Evolutionary conservation across 2,113 vertebrate species (phyloP), one percentile per base, ranked within the genome.

Genomic region (Pomatorhinus ruficollis): DNA sequence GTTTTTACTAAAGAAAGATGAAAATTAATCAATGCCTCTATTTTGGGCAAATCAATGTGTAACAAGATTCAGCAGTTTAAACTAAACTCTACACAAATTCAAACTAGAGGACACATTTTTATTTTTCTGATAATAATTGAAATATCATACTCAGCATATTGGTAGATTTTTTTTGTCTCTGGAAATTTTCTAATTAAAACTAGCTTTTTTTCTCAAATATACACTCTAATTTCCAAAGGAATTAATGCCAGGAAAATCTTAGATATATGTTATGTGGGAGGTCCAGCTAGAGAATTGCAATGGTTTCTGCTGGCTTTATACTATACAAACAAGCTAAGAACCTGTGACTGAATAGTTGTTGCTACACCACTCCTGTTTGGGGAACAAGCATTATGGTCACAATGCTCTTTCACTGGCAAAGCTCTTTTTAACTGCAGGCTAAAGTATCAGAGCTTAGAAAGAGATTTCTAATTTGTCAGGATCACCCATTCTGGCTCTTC

Each of bases 261-360:
- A 75, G 54, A 39, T 49, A 90, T 75, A 30, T 59, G 77, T 96
- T 89, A 95, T 11, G 91, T 96, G 94, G 91, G 91, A 95, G 94
- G 92, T 96, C 95, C 53, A 91, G 93, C 81, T 71, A 91, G 49
- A 89, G 93, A 95, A 95, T 45, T 91, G 91, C 23, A 94, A 65
- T 53, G 61, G 76, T 87, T 94, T 94, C 83, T 84, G 33, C 81
- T 76, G 94, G 83, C 89, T 94, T 96, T 95, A 94, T 95, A 91
- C 92, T 91, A 93, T 71, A 94, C 69, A 95, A 95, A 95, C 95
- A 97, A 90, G 76, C 90, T 89, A 93, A 95, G 90, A 96, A 97
- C 90, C 64, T 93, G 88, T 35, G 87, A 53, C 87, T 94, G 89
- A 95, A 92, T 92, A 89, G 83, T 95, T 95, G 93, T 91, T 94